A percentile compares a stretch with the other conserved stretches of the same genome.
These are phyloP conservation scores for Muscidifurax raptorellus DNA, from an alignment of 1,140 invertebrate genomes.

Conservation along the genomic window DNA sequence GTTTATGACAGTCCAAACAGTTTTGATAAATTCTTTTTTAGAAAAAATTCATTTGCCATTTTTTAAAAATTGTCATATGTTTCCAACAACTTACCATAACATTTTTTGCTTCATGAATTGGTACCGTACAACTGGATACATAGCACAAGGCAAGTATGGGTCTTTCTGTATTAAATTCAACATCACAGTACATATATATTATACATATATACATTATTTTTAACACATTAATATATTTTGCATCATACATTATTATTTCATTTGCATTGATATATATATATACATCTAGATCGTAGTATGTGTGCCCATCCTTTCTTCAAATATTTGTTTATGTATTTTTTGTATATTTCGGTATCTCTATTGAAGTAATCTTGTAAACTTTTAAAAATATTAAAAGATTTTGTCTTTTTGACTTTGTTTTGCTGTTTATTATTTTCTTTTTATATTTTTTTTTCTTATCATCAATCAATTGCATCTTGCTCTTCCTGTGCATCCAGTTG, in stretches of 20 bases:
- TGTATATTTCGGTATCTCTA: background rate
- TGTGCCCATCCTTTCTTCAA: slow-evolving; percentile 44
- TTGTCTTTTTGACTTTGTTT: slow-evolving; percentile 16
- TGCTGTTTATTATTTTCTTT: slow-evolving; percentile 10
- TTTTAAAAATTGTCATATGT: slow-evolving; percentile 21
- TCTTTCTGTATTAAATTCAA: slow-evolving; percentile 51
- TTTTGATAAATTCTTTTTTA: slow-evolving; percentile 1
- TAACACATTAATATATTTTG: slow-evolving; percentile 51
- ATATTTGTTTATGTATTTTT: slow-evolving; percentile 35
- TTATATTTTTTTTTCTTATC: background rate
- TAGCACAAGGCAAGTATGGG: slow-evolving; percentile 74
- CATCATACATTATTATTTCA: slow-evolving; percentile 51
- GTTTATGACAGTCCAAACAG: background rate
- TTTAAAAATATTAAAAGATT: slow-evolving; percentile 6
- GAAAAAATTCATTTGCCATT: slow-evolving; percentile 3
- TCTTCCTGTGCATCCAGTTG: slow-evolving; percentile 68
- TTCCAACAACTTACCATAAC: slow-evolving; percentile 49
- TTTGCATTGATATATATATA: slow-evolving; percentile 53
- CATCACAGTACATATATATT: slow-evolving; percentile 44
- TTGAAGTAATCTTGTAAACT: background rate
- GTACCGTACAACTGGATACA: slow-evolving; percentile 72
- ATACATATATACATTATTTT: slow-evolving; percentile 38
- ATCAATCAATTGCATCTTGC: slow-evolving; percentile 56
- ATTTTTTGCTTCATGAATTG: slow-evolving; percentile 71
- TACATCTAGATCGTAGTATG: slow-evolving; percentile 53